Conservation (phyloP, 2,888 invertebrate genomes). For the Teleiodes luculella region DNA sequence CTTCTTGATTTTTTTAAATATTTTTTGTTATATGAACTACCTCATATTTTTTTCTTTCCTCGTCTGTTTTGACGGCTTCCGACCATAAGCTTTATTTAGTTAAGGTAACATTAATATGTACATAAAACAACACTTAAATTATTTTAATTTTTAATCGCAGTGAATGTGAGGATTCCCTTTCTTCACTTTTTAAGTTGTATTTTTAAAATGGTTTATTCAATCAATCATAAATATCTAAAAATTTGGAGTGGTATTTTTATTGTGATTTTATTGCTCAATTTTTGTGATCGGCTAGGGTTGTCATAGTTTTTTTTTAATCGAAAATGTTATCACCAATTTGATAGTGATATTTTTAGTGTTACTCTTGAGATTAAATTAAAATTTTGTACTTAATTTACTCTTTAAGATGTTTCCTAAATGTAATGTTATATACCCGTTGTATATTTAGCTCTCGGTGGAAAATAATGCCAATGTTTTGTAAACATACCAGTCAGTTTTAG, state of each 20-base stretch:
- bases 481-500: constrained; percentile 62
- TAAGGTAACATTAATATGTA: constrained; percentile 29
- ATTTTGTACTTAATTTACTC: constrained; percentile 11
- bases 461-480: constrained; percentile 42
- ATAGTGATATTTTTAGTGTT: constrained; percentile 1
- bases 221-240: not conserved
- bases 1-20: not conserved
- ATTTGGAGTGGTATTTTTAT: not conserved
- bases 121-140: constrained; percentile 17
- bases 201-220: not conserved
- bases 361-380: constrained; percentile 13
- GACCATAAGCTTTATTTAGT: constrained; percentile 66
- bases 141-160: constrained; percentile 15
- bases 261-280: constrained; percentile 4
- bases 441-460: constrained; percentile 52
- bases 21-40: constrained; percentile 43
- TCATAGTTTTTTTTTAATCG: not conserved
- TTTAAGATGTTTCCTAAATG: constrained; percentile 8
- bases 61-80: constrained; percentile 33
- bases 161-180: not conserved
- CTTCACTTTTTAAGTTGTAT: not conserved
- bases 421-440: constrained; percentile 12
- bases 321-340: not conserved
- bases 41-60: constrained; percentile 44
- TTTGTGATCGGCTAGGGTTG: constrained; percentile 15